Evolutionary conservation across 2,113 vertebrate genomes (phyloP).

Genomic region (Excalfactoria chinensis): DNA sequence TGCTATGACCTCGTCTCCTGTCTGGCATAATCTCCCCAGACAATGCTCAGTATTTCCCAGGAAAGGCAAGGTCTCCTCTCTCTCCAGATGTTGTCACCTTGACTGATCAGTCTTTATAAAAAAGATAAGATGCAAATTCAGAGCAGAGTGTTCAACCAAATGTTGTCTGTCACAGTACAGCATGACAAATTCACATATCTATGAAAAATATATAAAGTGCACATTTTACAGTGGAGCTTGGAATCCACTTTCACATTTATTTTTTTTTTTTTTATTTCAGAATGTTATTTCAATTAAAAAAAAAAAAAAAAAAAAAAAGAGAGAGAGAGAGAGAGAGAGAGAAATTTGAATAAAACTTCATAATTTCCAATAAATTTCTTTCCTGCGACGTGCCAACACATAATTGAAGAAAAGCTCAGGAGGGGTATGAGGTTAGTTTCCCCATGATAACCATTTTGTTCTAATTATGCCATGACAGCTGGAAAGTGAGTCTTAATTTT

Average conservation of each 20-base stretch:
- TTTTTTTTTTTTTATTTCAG: background rate
- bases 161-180: background rate
- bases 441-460: constrained; percentile 30
- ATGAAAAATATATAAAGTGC: rapidly evolving
- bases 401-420: constrained; percentile 49
- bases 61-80: background rate
- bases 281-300: background rate
- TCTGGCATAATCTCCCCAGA: background rate
- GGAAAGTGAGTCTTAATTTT: constrained; percentile 62
- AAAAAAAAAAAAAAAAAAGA: background rate
- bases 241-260: background rate
- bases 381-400: background rate
- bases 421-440: constrained; percentile 38
- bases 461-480: constrained; percentile 59
- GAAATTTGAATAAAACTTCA: constrained; percentile 14
- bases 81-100: background rate
- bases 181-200: background rate
- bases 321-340: too few relatives aligned
- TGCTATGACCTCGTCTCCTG: background rate
- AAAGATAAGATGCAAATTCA: background rate
- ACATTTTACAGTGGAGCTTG: rapidly evolving
- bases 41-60: background rate
- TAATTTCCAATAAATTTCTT: constrained; percentile 22
- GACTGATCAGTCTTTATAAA: background rate
- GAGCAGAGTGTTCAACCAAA: background rate